phyloP scores from a whole-genome alignment of 2,888 invertebrate species.

The Acanthosepion esculentum region DNA sequence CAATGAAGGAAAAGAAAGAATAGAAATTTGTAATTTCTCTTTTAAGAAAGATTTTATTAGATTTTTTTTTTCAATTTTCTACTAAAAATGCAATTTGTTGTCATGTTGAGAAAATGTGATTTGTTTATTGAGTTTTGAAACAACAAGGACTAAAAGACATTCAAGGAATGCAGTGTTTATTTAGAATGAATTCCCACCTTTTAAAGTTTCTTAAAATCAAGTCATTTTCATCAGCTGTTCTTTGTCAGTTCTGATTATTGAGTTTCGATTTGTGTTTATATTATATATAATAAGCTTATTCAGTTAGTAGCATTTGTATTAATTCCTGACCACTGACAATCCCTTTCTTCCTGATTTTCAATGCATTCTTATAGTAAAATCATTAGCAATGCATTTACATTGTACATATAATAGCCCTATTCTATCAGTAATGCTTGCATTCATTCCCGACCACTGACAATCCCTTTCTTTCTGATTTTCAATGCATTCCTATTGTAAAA shows the following conservation, averaged over 20 bases:
- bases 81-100: constrained; percentile 18
- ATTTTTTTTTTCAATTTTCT: background rate
- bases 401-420: too few species aligned
- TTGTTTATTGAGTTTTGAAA: background rate
- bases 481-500: too few species aligned
- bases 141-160: background rate
- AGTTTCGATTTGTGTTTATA: too few species aligned
- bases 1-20: background rate
- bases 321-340: too few species aligned
- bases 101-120: background rate
- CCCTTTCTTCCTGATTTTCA: too few species aligned
- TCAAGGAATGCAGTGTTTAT: background rate
- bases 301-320: too few species aligned
- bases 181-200: background rate
- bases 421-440: too few species aligned
- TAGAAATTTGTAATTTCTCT: background rate
- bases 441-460: too few species aligned
- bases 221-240: background rate
- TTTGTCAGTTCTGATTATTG: background rate
- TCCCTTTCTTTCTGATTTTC: too few species aligned
- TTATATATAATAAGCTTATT: too few species aligned
- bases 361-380: too few species aligned
- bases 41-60: background rate
- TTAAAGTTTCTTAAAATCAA: background rate
- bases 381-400: too few species aligned